These are phyloP conservation scores for Allygus modestus DNA, from an alignment of 2,888 invertebrate species.

Conservation along the genomic window DNA sequence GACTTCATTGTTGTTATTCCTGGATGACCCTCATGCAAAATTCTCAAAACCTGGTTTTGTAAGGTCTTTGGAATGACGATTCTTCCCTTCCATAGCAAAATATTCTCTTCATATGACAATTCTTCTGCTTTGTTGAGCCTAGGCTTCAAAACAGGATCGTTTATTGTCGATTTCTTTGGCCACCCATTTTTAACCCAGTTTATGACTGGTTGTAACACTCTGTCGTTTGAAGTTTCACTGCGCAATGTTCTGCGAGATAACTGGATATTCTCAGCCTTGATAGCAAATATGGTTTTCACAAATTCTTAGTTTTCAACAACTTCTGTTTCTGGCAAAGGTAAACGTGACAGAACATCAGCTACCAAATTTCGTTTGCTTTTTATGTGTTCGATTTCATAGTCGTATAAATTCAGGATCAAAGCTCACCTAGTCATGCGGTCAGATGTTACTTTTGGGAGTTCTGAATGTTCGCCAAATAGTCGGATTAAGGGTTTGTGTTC, in stretches of 20 bases:
- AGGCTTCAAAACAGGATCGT: background rate
- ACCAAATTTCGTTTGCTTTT: background rate
- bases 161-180: background rate
- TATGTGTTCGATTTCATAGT: background rate
- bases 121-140: constrained; percentile 23
- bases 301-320: background rate
- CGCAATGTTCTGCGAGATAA: background rate
- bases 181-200: background rate
- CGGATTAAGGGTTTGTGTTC: constrained; percentile 9
- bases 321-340: background rate
- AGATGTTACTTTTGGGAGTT: constrained; percentile 3
- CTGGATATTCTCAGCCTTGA: background rate
- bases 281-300: background rate
- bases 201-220: background rate
- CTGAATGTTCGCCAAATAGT: background rate
- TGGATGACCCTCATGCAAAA: constrained; percentile 64
- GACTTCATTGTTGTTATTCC: constrained; percentile 68
- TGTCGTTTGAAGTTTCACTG: background rate
- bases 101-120: constrained; percentile 15
- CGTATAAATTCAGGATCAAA: background rate
- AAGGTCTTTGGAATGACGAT: constrained; percentile 58
- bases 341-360: background rate
- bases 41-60: constrained; percentile 13
- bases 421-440: background rate
- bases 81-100: constrained; percentile 50